phyloP scores from a whole-genome alignment of 2,888 invertebrate species.

The Seira musarum region DNA sequence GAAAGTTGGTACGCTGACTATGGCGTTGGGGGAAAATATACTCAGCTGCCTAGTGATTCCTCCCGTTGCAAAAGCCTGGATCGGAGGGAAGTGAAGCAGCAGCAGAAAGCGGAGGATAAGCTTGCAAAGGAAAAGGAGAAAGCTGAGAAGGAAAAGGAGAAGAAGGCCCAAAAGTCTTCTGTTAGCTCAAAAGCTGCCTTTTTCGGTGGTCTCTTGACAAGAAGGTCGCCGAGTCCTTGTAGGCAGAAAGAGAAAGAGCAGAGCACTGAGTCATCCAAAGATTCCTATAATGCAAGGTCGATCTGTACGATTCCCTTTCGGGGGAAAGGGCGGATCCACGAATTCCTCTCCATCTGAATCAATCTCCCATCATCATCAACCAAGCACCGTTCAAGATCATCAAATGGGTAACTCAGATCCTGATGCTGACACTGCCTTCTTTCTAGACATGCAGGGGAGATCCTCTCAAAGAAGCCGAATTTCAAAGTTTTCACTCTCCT shows the following conservation, averaged over 20 bases:
- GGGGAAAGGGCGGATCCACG: conserved; percentile 31
- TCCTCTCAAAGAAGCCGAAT: conserved; percentile 76
- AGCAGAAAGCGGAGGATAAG: conserved; percentile 40
- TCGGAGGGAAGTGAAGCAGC: conserved; percentile 63
- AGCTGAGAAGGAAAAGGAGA: conserved; percentile 63
- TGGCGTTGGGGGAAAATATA: conserved; percentile 64
- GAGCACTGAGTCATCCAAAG: conserved; percentile 57
- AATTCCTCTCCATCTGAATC: conserved; percentile 19
- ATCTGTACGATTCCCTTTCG: conserved; percentile 65
- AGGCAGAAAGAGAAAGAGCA: conserved; percentile 62
- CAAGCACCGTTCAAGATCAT: background rate
- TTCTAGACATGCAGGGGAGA: conserved; percentile 82
- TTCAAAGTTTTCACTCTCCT: conserved; percentile 67
- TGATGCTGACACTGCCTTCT: conserved; percentile 73
- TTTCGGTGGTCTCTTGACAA: conserved; percentile 66
- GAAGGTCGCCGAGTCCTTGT: conserved; percentile 68
- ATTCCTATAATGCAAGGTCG: conserved; percentile 57
- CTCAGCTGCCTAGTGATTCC: conserved; percentile 57
- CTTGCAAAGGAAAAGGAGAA: conserved; percentile 58
- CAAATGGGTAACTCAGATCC: conserved; percentile 50
- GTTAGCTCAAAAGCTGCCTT: conserved; percentile 69
- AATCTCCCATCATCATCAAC: conserved; percentile 19
- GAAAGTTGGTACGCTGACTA: conserved; percentile 57
- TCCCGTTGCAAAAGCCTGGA: conserved; percentile 67
- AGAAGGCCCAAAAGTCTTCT: conserved; percentile 62